Base-by-base conservation (phyloP, 35 echinoderm and acorn worm species). In the Amphiura filiformis region DNA sequence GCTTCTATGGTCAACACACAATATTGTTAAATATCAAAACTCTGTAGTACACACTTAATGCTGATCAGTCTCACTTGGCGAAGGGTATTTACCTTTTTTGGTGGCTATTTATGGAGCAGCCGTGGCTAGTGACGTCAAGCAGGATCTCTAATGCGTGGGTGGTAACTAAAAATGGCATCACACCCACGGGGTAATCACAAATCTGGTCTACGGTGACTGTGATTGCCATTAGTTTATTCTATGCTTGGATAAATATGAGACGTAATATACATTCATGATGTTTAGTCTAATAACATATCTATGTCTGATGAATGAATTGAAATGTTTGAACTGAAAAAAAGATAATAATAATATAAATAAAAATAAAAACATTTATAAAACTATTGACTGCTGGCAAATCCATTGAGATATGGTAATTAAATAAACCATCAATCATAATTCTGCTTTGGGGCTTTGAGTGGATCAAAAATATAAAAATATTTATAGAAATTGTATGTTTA, bases 81-180 rank as follows among this genome's bases (percentile, higher is more conserved):
- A 30, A 70, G 61, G 61, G 61, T 70, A 70, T 70, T 70, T 70
- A 70, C 61, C 61, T 70, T 70, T 70, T 70, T 70, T 26, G 61
- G 61, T 30, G 15, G 15, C 61, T 70, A 70, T 70, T 70, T 70
- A 70, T 70, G 61, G 61, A 70, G 61, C 61, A 70, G 61, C 61
- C 61, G 61, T 4, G 9, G 17, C 28, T 70, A 11, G 61, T 70
- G 61, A 70, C 61, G 61, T 70, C 61, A 70, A 70, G 26, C 61
- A 70, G 61, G 61, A 70, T 26, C 61, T 70, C 11, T 13, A 70
- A 70, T 30, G 61, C 7, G 61, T 70, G 61, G 61, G 61, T 70
- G 61, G 61, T 70, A 70, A 70, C 61, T 70, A 70, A 70, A 70
- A 70, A 70, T 70, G 61, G 61, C 61, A 70, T 70, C 9, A 18